These are phyloP conservation scores for Cyclargus thomasi DNA, from an alignment of 1,140 invertebrate species.

Conservation along the genomic window DNA sequence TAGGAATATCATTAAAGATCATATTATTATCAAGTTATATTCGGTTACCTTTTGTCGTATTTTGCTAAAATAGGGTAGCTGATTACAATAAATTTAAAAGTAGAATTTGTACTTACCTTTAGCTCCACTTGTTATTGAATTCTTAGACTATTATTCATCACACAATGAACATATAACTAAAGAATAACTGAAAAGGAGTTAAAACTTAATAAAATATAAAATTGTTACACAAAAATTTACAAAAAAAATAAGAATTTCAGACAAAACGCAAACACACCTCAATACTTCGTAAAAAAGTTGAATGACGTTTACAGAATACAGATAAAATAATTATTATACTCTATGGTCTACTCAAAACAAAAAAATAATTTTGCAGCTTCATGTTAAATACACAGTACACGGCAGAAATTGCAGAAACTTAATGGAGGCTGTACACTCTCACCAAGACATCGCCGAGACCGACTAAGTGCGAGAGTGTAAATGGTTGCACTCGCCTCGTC, in stretches of 20 bases:
- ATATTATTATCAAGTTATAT: neutral
- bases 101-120: conserved; percentile 1
- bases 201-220: conserved; percentile 28
- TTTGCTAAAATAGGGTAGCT: neutral
- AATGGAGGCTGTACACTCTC: too few relatives aligned
- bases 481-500: too few relatives aligned
- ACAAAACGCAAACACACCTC: conserved; percentile 37
- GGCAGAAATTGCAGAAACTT: too few relatives aligned
- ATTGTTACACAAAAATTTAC: conserved; percentile 39
- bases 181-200: conserved; percentile 14
- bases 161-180: neutral
- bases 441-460: too few relatives aligned
- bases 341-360: neutral
- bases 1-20: neutral
- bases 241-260: conserved; percentile 28
- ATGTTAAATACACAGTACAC: too few relatives aligned
- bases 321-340: conserved; percentile 26
- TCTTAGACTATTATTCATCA: conserved; percentile 7
- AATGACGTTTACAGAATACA: conserved; percentile 7
- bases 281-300: conserved; percentile 4
- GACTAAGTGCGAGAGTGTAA: too few relatives aligned
- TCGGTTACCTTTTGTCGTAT: neutral
- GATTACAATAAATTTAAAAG: neutral
- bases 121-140: conserved; percentile 1
- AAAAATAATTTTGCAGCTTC: too few relatives aligned